phyloP scores from a whole-genome alignment of 1,140 invertebrate genomes.

The Pogonognathellus flavescens region DNA sequence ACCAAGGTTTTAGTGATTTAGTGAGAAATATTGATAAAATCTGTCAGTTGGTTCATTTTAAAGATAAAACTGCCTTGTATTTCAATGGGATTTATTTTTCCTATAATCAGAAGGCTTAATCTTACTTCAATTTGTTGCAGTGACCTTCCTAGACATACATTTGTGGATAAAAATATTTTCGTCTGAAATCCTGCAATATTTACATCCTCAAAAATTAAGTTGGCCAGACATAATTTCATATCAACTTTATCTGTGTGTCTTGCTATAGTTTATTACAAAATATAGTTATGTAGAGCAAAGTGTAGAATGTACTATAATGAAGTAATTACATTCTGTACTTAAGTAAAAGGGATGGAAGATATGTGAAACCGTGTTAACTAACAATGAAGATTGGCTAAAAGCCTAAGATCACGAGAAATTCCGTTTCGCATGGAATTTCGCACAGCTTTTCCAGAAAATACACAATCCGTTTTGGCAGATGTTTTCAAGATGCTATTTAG shows the following conservation, averaged over 20 bases:
- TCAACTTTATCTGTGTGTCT: not conserved
- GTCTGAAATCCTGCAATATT: not conserved
- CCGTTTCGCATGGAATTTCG: not conserved
- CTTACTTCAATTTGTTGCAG: not conserved
- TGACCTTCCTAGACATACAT: slow-evolving; percentile 38
- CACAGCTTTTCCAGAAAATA: not conserved
- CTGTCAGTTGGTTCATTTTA: not conserved
- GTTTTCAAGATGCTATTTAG: slow-evolving; percentile 14
- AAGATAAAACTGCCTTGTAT: too few relatives aligned
- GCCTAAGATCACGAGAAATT: not conserved
- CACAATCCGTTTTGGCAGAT: slow-evolving; percentile 1
- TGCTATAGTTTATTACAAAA: not conserved
- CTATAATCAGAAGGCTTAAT: not conserved
- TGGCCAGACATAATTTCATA: not conserved
- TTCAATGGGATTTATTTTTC: not conserved
- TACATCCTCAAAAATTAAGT: not conserved
- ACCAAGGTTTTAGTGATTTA: slow-evolving; percentile 11
- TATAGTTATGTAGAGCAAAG: not conserved
- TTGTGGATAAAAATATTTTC: not conserved
- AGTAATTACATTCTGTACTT: not conserved
- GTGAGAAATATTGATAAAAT: not conserved
- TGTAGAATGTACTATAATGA: too few relatives aligned
- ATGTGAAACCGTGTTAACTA: too few relatives aligned
- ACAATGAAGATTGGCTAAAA: not conserved
- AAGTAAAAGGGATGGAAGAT: not conserved